phyloP scores from a whole-genome alignment of 2,113 vertebrate species.

The Cebidichthys violaceus region DNA sequence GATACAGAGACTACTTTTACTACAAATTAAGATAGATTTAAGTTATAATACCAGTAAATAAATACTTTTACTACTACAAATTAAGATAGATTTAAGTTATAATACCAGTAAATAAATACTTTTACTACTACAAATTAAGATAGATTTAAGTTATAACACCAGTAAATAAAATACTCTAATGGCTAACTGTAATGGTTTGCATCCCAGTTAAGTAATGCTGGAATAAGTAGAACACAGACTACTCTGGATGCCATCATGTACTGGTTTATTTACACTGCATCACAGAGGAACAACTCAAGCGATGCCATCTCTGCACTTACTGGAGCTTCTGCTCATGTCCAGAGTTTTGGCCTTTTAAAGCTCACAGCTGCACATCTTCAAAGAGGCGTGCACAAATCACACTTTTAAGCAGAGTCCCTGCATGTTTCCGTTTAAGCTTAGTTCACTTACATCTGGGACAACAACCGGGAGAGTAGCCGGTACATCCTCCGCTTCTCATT shows the following conservation, averaged over 20 bases:
- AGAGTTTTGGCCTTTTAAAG: slow-evolving; percentile 45
- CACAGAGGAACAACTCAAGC: slow-evolving; percentile 13
- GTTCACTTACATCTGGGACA: slow-evolving; percentile 41
- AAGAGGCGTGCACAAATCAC: slow-evolving; percentile 24
- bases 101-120: not conserved
- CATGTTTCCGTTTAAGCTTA: slow-evolving; percentile 32
- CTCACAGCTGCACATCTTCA: slow-evolving; percentile 44
- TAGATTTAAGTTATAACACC: not conserved
- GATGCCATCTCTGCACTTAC: slow-evolving; percentile 16
- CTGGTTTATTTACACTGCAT: slow-evolving; percentile 36
- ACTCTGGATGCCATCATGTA: not conserved
- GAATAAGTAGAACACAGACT: slow-evolving; percentile 2
- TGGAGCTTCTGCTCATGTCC: slow-evolving; percentile 32
- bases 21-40: not conserved
- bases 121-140: slow-evolving; percentile 18
- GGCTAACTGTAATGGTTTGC: not conserved
- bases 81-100: not conserved
- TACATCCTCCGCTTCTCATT: slow-evolving; percentile 42
- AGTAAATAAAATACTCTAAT: not conserved
- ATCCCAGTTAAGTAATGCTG: not conserved
- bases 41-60: not conserved
- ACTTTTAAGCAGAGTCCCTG: slow-evolving; percentile 30
- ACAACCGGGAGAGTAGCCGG: slow-evolving; percentile 25
- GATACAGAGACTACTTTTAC: slow-evolving; percentile 1
- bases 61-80: slow-evolving; percentile 5